A percentile compares a stretch with the other conserved stretches of the same genome.
Evolutionary conservation across 2,797 vertebrate species (phyloP).

Genomic region (Diplodus sargus): DNA sequence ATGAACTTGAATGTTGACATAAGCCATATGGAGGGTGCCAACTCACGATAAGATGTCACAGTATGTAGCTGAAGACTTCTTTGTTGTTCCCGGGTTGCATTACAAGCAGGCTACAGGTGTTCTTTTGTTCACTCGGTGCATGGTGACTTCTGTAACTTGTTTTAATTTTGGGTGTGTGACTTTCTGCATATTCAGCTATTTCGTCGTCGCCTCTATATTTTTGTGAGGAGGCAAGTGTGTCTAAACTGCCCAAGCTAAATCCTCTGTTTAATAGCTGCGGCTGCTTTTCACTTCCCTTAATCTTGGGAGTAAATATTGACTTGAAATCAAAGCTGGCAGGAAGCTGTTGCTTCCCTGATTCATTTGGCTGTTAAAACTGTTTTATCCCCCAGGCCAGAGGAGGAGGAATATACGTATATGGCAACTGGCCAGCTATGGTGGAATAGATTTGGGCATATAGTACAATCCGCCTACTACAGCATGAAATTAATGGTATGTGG

Average conservation of each 20-base stretch:
- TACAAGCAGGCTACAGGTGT: not conserved
- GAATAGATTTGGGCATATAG: constrained; percentile 39
- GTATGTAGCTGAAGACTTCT: not conserved
- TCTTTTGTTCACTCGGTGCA: not conserved
- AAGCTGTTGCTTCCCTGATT: constrained; percentile 72
- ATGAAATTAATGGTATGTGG: constrained; percentile 6
- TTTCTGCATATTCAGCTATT: constrained; percentile 52
- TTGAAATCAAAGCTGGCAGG: constrained; percentile 79
- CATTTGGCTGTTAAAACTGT: constrained; percentile 75
- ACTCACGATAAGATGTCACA: too few relatives aligned
- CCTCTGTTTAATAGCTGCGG: constrained; percentile 59
- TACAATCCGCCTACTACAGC: constrained; percentile 11
- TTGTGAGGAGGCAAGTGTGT: constrained; percentile 45
- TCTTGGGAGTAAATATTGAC: constrained; percentile 79
- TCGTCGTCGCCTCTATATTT: constrained; percentile 22
- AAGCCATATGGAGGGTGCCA: too few relatives aligned
- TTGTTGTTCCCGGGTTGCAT: not conserved
- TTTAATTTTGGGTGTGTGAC: constrained; percentile 38
- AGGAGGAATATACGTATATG: constrained; percentile 50
- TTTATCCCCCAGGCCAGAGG: constrained; percentile 63
- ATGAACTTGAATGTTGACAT: too few relatives aligned
- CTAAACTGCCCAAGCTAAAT: constrained; percentile 56
- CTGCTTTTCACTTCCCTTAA: constrained; percentile 67
- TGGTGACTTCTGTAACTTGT: constrained; percentile 28
- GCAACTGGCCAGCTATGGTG: constrained; percentile 56